phyloP scores from a whole-genome alignment of 2,797 vertebrate genomes.

The Liasis olivaceus region DNA sequence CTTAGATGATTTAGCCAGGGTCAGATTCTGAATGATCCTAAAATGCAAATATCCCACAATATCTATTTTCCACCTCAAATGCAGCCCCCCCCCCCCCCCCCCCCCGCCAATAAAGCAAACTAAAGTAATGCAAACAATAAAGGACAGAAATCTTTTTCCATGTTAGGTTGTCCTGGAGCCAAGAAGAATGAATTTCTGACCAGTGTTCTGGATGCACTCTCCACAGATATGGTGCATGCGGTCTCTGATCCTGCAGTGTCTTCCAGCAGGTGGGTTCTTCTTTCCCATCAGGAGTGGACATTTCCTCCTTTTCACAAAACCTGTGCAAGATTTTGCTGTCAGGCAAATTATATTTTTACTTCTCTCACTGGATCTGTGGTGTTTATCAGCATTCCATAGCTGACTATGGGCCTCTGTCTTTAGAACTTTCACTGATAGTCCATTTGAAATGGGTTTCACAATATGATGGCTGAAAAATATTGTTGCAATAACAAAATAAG shows the following conservation, averaged over 20 bases:
- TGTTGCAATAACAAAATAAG: not conserved
- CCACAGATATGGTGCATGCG: slow-evolving; percentile 96
- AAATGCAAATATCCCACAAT: not conserved
- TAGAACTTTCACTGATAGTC: not conserved
- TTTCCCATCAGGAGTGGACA: not conserved
- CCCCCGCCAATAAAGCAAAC: not conserved
- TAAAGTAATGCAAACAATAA: slow-evolving; percentile 8
- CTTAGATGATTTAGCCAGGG: not conserved
- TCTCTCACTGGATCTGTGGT: not conserved
- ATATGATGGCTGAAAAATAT: not conserved
- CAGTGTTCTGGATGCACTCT: slow-evolving; percentile 92
- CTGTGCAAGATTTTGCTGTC: not conserved
- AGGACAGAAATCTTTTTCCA: not conserved
- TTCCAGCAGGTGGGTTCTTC: slow-evolving; percentile 82
- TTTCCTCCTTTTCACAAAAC: not conserved
- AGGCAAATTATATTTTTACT: not conserved
- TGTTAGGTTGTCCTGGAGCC: slow-evolving; percentile 90
- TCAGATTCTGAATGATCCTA: not conserved
- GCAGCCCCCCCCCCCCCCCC: fast-evolving
- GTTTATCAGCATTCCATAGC: not conserved
- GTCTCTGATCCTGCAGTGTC: slow-evolving; percentile 88
- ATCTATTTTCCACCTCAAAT: not conserved
- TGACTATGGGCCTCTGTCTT: not conserved
- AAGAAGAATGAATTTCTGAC: slow-evolving; percentile 97
- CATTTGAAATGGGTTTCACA: not conserved